Base-by-base conservation (phyloP, 2,888 invertebrate species). In the Hemaris fuciformis region DNA sequence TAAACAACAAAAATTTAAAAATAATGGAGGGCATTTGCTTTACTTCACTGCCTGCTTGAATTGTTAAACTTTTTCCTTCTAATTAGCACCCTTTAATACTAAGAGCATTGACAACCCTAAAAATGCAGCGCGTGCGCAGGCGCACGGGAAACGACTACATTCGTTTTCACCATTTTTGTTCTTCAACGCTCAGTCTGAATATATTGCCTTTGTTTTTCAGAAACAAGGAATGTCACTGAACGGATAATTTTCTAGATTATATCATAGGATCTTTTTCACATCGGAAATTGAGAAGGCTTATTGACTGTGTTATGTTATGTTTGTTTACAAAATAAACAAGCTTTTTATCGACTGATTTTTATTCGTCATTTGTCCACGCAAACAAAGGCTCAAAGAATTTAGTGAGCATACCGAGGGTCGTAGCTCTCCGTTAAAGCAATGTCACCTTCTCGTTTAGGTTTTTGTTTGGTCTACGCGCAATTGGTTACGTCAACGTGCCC, bases 401-500 rank as follows among this genome's bases (percentile, higher is more conserved):
- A 2, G 25, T 27, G 23, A 46, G 23, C 13, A 48, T n/a, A 2
- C 1, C 4, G 18, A 18, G 27, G 8, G 7, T 31, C 18, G 53
- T 31, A 25, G 48, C n/a, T 48, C 15, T 48, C 15, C 4, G n/a
- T 7, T 8, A 3, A 38, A 15, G 7, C 27, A 48, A 48, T 53
- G 53, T 53, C 53, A 53, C 53, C 53, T 53, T 53, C 53, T 23
- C 5, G 18, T 31, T 53, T 20, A 25, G 18, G 31, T 53, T 53
- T 53, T 53, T 53, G 53, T 48, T 48, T 48, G 8, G 71, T 72
- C 71, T 69, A 62, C 62, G 72, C 69, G 64, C 46, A 48, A 57
- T 64, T 56, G 41, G 68, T 63, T 65, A 63, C 72, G 68, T 70
- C 68, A 67, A 31, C 56, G 31, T 38, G 38, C 38, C 38, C 34